These are phyloP conservation scores for Plodia interpunctella DNA, from an alignment of 1,140 invertebrate species.

Conservation along the genomic window DNA sequence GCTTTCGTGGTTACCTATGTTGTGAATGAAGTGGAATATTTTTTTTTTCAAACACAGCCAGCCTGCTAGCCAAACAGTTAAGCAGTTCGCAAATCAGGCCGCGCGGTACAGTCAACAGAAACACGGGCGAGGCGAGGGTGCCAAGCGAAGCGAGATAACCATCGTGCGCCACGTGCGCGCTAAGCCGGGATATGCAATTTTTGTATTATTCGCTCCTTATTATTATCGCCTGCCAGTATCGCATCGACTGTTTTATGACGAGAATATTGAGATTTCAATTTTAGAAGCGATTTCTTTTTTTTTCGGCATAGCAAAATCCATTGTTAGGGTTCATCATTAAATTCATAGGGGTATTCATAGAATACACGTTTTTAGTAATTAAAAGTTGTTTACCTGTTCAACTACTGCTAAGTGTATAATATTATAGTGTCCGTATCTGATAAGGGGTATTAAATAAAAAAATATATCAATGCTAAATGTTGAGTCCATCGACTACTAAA, in stretches of 20 bases:
- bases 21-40: too few species aligned
- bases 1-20: too few species aligned
- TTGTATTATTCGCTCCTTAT: conserved; percentile 47
- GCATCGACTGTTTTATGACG: conserved; percentile 39
- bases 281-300: conserved; percentile 16
- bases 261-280: conserved; percentile 6
- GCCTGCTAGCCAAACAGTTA: background rate
- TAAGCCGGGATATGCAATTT: conserved; percentile 45
- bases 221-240: conserved; percentile 42
- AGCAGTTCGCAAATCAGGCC: conserved; percentile 5
- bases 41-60: too few species aligned
- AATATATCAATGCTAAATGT: too few species aligned
- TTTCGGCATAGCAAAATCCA: background rate
- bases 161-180: conserved; percentile 50
- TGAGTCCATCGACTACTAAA: too few species aligned
- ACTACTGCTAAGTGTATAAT: too few species aligned
- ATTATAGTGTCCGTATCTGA: too few species aligned
- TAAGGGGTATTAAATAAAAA: too few species aligned
- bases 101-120: background rate
- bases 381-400: too few species aligned
- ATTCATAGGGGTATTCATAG: too few species aligned
- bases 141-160: conserved; percentile 56
- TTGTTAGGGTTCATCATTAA: background rate
- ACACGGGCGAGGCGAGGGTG: conserved; percentile 32
- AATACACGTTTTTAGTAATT: too few species aligned